Conservation (phyloP, 1,140 invertebrate species). For the Carcinoscorpius rotundicauda region DNA sequence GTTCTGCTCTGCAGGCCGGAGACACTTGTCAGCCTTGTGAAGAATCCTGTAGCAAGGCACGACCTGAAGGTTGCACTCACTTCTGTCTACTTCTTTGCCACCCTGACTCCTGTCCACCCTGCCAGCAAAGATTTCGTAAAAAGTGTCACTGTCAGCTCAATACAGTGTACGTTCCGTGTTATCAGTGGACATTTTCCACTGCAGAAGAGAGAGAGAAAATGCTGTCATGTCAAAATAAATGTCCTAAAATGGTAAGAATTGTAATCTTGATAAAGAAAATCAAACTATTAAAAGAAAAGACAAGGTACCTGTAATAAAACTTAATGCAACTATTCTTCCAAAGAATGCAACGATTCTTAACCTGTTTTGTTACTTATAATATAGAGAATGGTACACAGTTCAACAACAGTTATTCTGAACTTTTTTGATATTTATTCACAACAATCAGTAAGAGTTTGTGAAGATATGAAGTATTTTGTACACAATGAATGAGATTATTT, state of each 20-base stretch:
- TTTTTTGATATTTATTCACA: too few relatives aligned
- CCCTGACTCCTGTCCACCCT: slow-evolving; percentile 42
- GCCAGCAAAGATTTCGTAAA: slow-evolving; percentile 47
- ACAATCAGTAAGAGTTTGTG: too few relatives aligned
- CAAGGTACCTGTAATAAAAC: too few relatives aligned
- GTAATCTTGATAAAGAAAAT: too few relatives aligned
- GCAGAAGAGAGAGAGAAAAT: slow-evolving; percentile 39
- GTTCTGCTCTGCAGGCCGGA: slow-evolving; percentile 27
- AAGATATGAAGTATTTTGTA: too few relatives aligned
- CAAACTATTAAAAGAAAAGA: too few relatives aligned
- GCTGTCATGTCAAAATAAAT: slow-evolving; percentile 66
- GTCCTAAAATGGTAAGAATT: slow-evolving; percentile 58
- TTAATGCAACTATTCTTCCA: too few relatives aligned
- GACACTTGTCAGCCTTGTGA: slow-evolving; percentile 47
- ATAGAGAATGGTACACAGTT: too few relatives aligned
- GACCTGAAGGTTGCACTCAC: slow-evolving; percentile 65
- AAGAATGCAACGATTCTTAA: too few relatives aligned
- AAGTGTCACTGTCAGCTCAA: slow-evolving; percentile 64
- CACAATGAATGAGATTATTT: too few relatives aligned
- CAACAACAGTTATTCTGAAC: too few relatives aligned
- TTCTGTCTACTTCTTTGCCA: slow-evolving; percentile 63
- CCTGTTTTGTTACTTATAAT: too few relatives aligned
- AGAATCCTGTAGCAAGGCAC: slow-evolving; percentile 47
- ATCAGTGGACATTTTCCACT: slow-evolving; percentile 44
- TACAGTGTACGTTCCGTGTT: slow-evolving; percentile 57